Evolutionary conservation across 2,888 invertebrate genomes (phyloP), one percentile per base, ranked within the genome.

Genomic region (Cenopis cana): DNA sequence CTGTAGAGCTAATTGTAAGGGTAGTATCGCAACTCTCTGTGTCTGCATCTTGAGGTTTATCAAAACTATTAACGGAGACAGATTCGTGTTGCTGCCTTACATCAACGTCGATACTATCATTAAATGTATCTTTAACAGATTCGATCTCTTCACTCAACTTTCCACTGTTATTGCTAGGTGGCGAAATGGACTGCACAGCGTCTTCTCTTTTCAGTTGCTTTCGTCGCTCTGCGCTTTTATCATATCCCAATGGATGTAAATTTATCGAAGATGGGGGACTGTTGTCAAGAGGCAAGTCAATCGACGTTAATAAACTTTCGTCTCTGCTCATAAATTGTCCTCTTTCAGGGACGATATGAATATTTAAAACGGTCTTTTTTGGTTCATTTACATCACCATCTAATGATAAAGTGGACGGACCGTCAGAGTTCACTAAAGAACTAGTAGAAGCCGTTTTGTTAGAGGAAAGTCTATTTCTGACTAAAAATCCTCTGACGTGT

Each of bases 401-500:
- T 11, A 89, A 74, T 0, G 90, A 89, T 10, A 81, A 76, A 11
- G 81, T 78, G 6, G 88, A 86, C 41, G 83, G 84, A 54, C 79
- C 88, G 68, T 89, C 85, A 8, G 91, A 91, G 79, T 89, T 90
- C 18, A 86, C 81, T 69, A 89, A 78, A 18, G 93, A 91, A 77
- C 84, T 87, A 29, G 83, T 85, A 46, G 91, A 90, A n/a, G 78
- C 75, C 0, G 90, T 89, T 86, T 90, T 93, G 73, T 88, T 88
- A 50, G 86, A 85, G 76, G 89, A 86, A n/a, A 90, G 77, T 79
- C 89, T 90, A 81, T 94, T 95, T 71, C 95, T 89, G 49, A 95
- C 95, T 79, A 96, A 92, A 82, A 94, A 96, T 2, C 96, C 96
- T 73, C 96, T 92, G 57, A 96, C 95, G 60, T 95, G 95, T 6